phyloP scores from a whole-genome alignment of 2,113 vertebrate species.

The Amblyornis subalaris region DNA sequence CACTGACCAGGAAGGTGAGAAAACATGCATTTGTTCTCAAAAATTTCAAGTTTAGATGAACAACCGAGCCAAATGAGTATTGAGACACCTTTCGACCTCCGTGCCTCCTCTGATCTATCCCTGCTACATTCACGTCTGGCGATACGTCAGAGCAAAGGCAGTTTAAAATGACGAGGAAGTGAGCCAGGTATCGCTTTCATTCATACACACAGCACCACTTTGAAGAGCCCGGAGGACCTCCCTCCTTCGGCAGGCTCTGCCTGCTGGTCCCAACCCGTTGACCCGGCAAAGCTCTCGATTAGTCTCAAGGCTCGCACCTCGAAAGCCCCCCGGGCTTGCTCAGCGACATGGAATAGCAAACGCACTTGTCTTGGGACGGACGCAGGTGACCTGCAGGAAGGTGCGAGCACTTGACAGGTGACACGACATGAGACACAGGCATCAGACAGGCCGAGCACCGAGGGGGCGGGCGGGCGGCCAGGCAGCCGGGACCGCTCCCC shows the following conservation, averaged over 20 bases:
- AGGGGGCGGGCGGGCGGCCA: too few species aligned
- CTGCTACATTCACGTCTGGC: fast-evolving
- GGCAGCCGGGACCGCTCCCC: not conserved
- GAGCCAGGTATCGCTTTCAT: not conserved
- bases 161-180: fast-evolving
- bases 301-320: not conserved
- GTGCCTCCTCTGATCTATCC: not conserved
- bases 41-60: not conserved
- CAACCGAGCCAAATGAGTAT: not conserved
- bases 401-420: not conserved
- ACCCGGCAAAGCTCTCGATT: fast-evolving
- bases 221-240: fast-evolving
- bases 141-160: not conserved
- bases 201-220: not conserved
- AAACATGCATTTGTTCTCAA: not conserved
- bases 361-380: fast-evolving
- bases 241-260: not conserved
- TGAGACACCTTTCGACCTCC: not conserved
- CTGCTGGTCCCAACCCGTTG: not conserved
- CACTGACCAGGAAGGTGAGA: not conserved
- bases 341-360: too few species aligned
- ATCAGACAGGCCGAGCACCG: not conserved
- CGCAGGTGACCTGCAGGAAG: not conserved
- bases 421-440: not conserved
- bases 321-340: not conserved